A percentile compares a stretch with the other conserved stretches of the same genome.
Conservation (phyloP, 2,888 invertebrate species). For the Calliopum simillimum region DNA sequence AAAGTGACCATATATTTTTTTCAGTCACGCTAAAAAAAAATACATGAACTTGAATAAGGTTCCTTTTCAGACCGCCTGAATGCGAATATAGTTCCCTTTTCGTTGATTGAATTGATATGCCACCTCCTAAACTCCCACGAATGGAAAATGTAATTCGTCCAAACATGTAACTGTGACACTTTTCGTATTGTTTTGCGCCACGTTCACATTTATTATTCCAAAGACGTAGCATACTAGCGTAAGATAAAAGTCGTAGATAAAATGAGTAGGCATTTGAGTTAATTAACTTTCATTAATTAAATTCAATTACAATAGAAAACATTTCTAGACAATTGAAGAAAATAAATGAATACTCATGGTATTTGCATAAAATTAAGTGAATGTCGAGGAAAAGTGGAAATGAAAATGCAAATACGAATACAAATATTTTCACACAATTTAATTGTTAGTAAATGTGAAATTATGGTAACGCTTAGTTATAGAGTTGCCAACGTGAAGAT, state of each 20-base stretch:
- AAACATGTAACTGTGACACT: constrained; percentile 5
- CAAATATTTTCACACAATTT: too few species aligned
- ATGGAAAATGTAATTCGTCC: background rate
- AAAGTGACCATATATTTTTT: too few species aligned
- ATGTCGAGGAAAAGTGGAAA: too few species aligned
- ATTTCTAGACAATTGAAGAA: constrained; percentile 40
- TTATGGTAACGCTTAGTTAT: constrained; percentile 1
- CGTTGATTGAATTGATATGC: too few species aligned
- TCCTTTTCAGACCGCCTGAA: too few species aligned
- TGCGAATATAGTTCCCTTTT: too few species aligned
- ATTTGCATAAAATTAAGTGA: too few species aligned
- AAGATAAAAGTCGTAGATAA: constrained; percentile 21
- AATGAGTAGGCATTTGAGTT: constrained; percentile 41
- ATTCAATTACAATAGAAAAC: constrained; percentile 51
- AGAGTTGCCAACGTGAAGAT: too few species aligned
- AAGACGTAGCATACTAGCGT: constrained; percentile 1
- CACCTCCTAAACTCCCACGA: background rate
- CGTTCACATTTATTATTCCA: constrained; percentile 26
- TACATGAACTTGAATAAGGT: too few species aligned
- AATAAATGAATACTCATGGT: constrained; percentile 27
- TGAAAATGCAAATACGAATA: too few species aligned
- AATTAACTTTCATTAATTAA: constrained; percentile 66
- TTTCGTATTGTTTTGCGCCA: background rate
- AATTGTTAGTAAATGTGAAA: constrained; percentile 1
- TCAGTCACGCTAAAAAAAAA: too few species aligned